These are phyloP conservation scores for Cerastoderma edule DNA, from an alignment of 2,888 invertebrate species.

Conservation along the genomic window DNA sequence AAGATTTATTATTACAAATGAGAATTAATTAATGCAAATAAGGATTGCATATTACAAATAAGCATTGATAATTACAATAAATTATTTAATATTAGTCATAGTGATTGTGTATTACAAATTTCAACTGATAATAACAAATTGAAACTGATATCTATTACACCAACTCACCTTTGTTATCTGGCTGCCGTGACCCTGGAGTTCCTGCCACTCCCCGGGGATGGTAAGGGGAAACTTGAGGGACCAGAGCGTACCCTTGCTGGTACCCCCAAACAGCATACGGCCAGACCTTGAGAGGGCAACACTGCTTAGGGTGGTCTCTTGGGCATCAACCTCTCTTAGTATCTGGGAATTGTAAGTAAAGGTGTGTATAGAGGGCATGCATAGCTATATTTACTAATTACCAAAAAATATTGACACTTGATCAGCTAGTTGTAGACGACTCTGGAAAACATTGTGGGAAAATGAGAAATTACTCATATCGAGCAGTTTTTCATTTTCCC, in stretches of 20 bases:
- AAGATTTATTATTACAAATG: too few species aligned
- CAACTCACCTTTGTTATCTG: constrained; percentile 84
- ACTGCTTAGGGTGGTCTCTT: constrained; percentile 85
- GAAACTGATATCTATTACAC: too few species aligned
- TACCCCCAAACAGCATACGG: constrained; percentile 92
- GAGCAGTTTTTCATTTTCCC: too few species aligned
- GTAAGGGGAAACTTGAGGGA: constrained; percentile 91
- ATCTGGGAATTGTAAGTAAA: constrained; percentile 68
- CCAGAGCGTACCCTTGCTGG: constrained; percentile 90
- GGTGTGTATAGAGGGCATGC: not conserved
- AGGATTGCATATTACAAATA: too few species aligned
- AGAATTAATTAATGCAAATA: too few species aligned
- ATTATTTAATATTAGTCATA: too few species aligned
- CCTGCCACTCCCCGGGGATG: constrained; percentile 86
- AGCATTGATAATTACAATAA: too few species aligned
- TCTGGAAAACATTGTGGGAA: too few species aligned
- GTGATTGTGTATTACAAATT: too few species aligned
- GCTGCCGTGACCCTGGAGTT: constrained; percentile 85
- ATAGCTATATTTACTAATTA: not conserved
- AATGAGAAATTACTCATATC: too few species aligned
- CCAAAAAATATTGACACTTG: not conserved
- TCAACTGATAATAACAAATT: too few species aligned
- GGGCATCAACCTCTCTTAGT: constrained; percentile 82
- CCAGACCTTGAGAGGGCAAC: constrained; percentile 91
- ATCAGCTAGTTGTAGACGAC: too few species aligned